Conservation (phyloP, 1,140 invertebrate species). For the Drosophila teissieri region DNA sequence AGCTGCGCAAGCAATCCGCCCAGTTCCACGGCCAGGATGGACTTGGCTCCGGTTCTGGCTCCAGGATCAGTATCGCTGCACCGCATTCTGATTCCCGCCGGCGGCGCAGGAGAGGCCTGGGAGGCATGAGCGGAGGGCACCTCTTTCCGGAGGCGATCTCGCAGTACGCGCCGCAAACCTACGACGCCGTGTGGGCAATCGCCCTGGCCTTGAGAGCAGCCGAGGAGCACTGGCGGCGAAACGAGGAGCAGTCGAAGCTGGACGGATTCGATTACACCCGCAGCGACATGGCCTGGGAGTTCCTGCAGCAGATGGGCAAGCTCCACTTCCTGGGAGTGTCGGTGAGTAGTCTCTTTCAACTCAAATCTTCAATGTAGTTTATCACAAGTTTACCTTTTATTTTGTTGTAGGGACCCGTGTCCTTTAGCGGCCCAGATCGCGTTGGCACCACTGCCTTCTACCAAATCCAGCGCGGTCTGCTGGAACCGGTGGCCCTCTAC, state of each 20-base stretch:
- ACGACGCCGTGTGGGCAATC: constrained; percentile 95
- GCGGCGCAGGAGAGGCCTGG: constrained; percentile 21
- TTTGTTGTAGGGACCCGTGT: constrained; percentile 90
- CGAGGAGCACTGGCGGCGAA: constrained; percentile 75
- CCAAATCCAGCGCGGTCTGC: constrained; percentile 92
- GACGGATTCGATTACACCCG: constrained; percentile 89
- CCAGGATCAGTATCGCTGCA: constrained; percentile 32
- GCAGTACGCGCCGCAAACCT: constrained; percentile 91
- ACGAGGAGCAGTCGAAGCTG: constrained; percentile 84
- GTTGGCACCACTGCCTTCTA: constrained; percentile 93
- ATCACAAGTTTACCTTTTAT: neutral
- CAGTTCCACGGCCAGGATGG: constrained; percentile 59
- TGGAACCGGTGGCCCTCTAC: constrained; percentile 90
- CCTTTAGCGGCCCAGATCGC: constrained; percentile 93
- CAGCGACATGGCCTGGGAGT: constrained; percentile 88
- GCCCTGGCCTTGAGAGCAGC: constrained; percentile 87
- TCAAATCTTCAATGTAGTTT: no score
- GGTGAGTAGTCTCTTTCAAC: constrained; percentile 86
- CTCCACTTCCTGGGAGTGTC: constrained; percentile 93
- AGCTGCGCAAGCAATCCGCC: constrained; percentile 74
- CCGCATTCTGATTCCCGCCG: constrained; percentile 54
- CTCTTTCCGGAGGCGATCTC: constrained; percentile 85
- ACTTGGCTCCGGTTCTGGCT: constrained; percentile 8
- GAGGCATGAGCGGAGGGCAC: constrained; percentile 33
- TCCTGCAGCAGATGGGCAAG: constrained; percentile 89